Evolutionary conservation across 2,113 vertebrate species (phyloP).

Genomic region (Actenoides hombroni): DNA sequence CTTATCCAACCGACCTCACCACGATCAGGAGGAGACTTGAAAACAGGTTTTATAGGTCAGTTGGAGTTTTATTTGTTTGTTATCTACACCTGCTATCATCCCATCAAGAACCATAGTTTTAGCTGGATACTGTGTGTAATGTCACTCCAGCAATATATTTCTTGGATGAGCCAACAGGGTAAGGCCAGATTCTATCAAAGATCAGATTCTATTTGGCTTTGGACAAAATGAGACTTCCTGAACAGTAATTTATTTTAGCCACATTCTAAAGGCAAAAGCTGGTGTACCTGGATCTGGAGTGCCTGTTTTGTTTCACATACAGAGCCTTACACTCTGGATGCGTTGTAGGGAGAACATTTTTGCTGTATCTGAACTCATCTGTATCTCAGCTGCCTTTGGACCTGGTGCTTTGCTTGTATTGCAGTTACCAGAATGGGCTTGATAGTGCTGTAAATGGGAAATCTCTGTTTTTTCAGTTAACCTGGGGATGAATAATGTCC

Average conservation of each 20-base stretch:
- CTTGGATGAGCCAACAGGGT: accelerated
- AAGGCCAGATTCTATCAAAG: background rate
- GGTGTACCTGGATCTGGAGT: background rate
- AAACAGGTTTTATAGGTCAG: slow-evolving; percentile 93
- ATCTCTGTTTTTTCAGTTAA: background rate
- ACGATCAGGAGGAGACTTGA: slow-evolving; percentile 91
- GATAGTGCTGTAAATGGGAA: background rate
- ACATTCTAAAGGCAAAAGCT: background rate
- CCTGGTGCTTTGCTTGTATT: background rate
- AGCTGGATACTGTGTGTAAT: background rate
- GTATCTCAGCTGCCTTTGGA: background rate
- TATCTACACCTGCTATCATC: background rate
- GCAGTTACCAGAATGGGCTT: background rate
- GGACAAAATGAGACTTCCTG: background rate
- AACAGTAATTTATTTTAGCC: background rate
- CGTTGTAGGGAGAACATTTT: background rate
- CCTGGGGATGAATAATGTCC: background rate
- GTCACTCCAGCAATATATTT: background rate
- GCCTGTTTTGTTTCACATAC: background rate
- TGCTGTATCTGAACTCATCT: background rate
- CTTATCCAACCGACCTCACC: slow-evolving; percentile 94
- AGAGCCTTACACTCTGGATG: background rate
- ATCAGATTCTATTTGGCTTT: background rate
- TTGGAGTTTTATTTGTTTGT: background rate
- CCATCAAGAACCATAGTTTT: background rate